Percentiles rank a stretch among this genome's conserved stretches.
Evolutionary conservation across 2,888 invertebrate species (phyloP).

Genomic region (Zygaena filipendulae): DNA sequence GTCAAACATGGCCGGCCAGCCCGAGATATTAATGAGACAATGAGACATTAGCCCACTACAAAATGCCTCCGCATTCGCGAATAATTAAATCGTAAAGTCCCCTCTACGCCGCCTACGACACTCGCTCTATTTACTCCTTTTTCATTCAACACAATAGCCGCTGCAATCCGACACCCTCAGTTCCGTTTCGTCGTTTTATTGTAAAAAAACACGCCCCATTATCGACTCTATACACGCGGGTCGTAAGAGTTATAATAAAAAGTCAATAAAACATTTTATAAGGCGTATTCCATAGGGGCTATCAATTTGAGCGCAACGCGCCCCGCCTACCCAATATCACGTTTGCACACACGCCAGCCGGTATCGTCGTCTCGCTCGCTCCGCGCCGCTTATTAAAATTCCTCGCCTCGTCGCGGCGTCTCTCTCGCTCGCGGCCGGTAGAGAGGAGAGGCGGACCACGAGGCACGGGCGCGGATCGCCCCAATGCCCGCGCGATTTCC

Average conservation of each 20-base stretch:
- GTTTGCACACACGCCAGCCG: constrained; percentile 59
- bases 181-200: constrained; percentile 40
- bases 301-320: constrained; percentile 67
- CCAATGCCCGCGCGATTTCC: constrained; percentile 64
- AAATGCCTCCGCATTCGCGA: constrained; percentile 69
- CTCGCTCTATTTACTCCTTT: constrained; percentile 67
- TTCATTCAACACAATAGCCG: constrained; percentile 67
- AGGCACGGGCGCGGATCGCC: constrained; percentile 38
- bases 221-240: constrained; percentile 18
- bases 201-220: constrained; percentile 3
- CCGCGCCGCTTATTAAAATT: constrained; percentile 68
- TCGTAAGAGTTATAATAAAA: constrained; percentile 21
- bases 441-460: constrained; percentile 42
- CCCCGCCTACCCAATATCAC: constrained; percentile 63
- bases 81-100: constrained; percentile 70
- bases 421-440: constrained; percentile 39
- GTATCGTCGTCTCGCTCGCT: constrained; percentile 54
- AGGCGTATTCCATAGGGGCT: constrained; percentile 57
- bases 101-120: constrained; percentile 64
- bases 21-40: constrained; percentile 68
- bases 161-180: constrained; percentile 52
- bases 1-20: constrained; percentile 65
- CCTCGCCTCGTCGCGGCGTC: constrained; percentile 60
- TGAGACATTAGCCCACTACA: constrained; percentile 68
- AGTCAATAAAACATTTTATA: constrained; percentile 26